Conservation (phyloP, 2,888 invertebrate species). For the Aleiodes alternator region DNA sequence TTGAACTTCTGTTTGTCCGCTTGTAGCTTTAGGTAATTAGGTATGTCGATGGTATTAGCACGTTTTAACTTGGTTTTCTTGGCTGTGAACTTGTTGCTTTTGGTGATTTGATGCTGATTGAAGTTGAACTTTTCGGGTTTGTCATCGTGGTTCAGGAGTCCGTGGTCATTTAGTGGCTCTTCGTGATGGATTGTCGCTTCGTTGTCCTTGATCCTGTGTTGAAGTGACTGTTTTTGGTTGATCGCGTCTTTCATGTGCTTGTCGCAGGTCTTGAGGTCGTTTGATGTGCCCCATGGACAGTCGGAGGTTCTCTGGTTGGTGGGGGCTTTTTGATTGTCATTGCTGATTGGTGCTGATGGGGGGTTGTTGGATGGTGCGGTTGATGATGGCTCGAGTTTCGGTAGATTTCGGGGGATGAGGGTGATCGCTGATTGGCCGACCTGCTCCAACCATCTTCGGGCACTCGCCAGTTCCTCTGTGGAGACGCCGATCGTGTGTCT, state of each 20-base stretch:
- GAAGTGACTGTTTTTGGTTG: constrained; percentile 71
- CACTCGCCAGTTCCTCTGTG: constrained; percentile 87
- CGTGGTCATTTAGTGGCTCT: background rate
- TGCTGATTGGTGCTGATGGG: constrained; percentile 11
- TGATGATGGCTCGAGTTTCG: constrained; percentile 6
- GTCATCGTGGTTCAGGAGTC: background rate
- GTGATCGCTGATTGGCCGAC: constrained; percentile 29
- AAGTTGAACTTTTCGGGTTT: constrained; percentile 12
- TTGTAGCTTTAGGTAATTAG: constrained; percentile 77
- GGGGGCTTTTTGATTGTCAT: constrained; percentile 16
- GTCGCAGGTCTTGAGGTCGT: constrained; percentile 49
- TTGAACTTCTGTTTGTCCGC: constrained; percentile 62
- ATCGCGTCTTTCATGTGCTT: constrained; percentile 72
- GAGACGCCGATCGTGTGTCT: constrained; percentile 91
- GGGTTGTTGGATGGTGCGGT: background rate
- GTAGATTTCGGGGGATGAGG: constrained; percentile 5
- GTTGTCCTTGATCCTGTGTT: constrained; percentile 59
- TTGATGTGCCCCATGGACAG: background rate
- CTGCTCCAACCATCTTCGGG: constrained; percentile 84
- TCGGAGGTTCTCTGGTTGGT: constrained; percentile 35
- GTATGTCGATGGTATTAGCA: constrained; percentile 93
- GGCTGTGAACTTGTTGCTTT: constrained; percentile 76
- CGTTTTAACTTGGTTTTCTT: constrained; percentile 89
- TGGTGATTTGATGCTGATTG: background rate
- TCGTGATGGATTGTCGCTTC: background rate